Evolutionary conservation across 1,140 invertebrate species (phyloP), one percentile per base, ranked within the genome.

Genomic region (Drosophila kohkoa): DNA sequence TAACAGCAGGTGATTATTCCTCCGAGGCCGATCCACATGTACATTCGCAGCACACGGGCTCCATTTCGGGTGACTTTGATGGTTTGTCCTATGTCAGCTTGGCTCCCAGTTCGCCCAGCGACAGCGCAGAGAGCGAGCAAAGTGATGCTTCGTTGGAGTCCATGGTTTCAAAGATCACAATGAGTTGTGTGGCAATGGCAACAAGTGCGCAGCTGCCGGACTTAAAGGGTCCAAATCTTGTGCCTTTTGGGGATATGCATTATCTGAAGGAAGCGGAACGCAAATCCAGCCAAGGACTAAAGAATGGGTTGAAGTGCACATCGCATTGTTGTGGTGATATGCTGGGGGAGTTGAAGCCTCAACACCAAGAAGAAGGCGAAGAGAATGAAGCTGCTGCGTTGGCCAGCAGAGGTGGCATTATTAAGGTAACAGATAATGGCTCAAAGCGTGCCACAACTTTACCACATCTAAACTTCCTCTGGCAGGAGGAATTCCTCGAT

Each of bases 171-270:
- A 67, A 76, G 16, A 76, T 89, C 3, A 79, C 87, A 4, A 67
- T 76, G 0, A 67, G 68, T 6, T 89, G 86, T 5, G 20, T 90
- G 49, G 85, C 85, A 0, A 1, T 16, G n/a, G 85, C 86, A n/a
- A 85, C 86, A 3, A 73, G 71, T 1, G 65, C 78, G 0, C 52
- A 79, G n/a, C 4, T 79, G 25, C 85, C 81, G 10, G 78, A 89
- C 25, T 48, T 89, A 0, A 71, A 51, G 48, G 85, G 85, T 0
- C 78, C 85, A 2, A 89, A 89, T 72, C 52, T 89, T 48, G 81
- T 89, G 49, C 85, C 85, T 51, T 89, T 79, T 41, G 85, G 85
- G 3, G 86, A 89, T n/a, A 89, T 89, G 85, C 64, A 77, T n/a
- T 20, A 78, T n/a, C 69, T 88, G 3, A 73, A 66, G 11, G 67